These are phyloP conservation scores for Busseola fusca DNA, from an alignment of 2,888 invertebrate genomes.

Conservation along the genomic window DNA sequence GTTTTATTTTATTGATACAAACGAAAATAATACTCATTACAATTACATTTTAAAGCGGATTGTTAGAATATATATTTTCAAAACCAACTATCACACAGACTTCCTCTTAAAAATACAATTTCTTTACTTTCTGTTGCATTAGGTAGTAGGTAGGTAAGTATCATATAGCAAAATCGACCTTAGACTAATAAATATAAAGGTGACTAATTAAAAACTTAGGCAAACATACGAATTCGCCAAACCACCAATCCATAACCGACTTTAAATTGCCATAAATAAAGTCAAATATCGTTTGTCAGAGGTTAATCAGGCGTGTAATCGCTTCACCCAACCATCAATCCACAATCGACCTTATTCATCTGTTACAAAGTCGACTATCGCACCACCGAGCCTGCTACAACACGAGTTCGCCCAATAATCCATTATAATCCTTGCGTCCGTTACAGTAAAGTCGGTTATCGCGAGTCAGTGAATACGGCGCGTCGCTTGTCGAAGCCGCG, in stretches of 20 bases:
- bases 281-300: conserved; percentile 34
- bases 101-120: not conserved
- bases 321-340: conserved; percentile 42
- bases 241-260: conserved; percentile 30
- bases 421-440: conserved; percentile 1
- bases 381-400: conserved; percentile 37
- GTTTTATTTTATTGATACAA: conserved; percentile 23
- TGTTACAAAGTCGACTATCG: conserved; percentile 34
- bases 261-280: conserved; percentile 25
- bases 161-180: not conserved
- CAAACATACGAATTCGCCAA: conserved; percentile 39
- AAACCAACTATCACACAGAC: conserved; percentile 20
- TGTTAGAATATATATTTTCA: conserved; percentile 16
- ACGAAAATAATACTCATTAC: conserved; percentile 22
- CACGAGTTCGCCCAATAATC: conserved; percentile 30
- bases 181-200: not conserved
- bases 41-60: conserved; percentile 44
- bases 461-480: conserved; percentile 74
- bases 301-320: conserved; percentile 18
- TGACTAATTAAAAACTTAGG: not conserved
- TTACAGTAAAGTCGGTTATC: conserved; percentile 63
- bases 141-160: not conserved
- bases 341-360: conserved; percentile 35
- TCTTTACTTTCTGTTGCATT: conserved; percentile 4
- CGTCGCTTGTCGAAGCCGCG: conserved; percentile 76